phyloP scores from a whole-genome alignment of 2,797 vertebrate genomes.

The Macroramphosus scolopax region DNA sequence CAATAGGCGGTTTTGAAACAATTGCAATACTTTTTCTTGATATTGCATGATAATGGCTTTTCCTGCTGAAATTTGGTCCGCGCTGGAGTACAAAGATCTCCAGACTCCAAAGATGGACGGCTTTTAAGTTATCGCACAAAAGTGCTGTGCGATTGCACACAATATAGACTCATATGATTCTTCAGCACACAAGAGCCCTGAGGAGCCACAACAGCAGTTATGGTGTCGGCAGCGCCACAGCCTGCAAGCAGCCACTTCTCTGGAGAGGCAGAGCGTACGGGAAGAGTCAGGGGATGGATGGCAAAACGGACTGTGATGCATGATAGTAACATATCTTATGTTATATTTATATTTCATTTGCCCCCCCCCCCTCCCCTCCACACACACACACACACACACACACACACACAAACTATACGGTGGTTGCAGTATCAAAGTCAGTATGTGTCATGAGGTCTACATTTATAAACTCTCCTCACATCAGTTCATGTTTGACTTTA shows the following conservation, averaged over 20 bases:
- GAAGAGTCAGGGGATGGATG: conserved; percentile 25
- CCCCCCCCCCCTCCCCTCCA: no score
- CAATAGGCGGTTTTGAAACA: background rate
- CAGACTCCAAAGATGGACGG: conserved; percentile 18
- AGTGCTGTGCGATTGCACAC: conserved; percentile 57
- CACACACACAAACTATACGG: conserved; percentile 1
- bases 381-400: background rate
- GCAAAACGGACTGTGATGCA: no score
- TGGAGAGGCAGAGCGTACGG: conserved; percentile 57
- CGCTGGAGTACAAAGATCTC: conserved; percentile 7
- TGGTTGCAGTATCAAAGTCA: conserved; percentile 15
- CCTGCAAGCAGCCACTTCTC: conserved; percentile 62
- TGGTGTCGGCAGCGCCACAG: conserved; percentile 48
- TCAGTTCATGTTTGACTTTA: conserved; percentile 19
- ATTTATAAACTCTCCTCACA: conserved; percentile 24
- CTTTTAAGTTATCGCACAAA: conserved; percentile 33
- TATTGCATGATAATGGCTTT: conserved; percentile 3
- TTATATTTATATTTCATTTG: no score
- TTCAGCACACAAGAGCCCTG: conserved; percentile 55
- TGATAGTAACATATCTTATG: background rate
- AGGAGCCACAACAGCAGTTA: conserved; percentile 57
- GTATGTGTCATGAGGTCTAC: conserved; percentile 19
- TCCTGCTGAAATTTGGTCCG: conserved; percentile 12
- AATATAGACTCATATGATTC: conserved; percentile 66
- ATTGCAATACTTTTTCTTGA: background rate